Evolutionary conservation across 2,888 invertebrate genomes (phyloP), one percentile per base, ranked within the genome.

Genomic region (Neoaliturus tenellus): DNA sequence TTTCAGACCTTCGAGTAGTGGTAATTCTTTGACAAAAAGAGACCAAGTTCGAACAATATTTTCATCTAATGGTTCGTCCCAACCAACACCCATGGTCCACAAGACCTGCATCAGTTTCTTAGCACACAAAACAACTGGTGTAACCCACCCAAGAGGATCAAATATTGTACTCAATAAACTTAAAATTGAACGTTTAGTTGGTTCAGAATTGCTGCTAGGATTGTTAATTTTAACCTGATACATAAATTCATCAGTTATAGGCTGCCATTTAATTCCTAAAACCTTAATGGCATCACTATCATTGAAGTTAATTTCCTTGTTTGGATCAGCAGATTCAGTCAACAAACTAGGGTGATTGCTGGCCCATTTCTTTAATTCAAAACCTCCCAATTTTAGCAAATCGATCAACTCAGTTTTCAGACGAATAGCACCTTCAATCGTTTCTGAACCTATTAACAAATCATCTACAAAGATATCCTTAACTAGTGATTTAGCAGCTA

Each of bases 361-460:
- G 25, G 35, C 35, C 83, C 83, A 85, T 44, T 85, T 85, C 28
- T 83, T 55, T 5, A 85, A 80, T 41, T 85, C 80, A 33, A 85
- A 85, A 1, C 73, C 17, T 1, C 58, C 55, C 23, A 20, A 23
- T 25, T 55, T 55, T 4, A 55, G 55, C 25, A 55, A 55, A 20
- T 4, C 4, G 3, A 67, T 67, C 17, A 67, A n/a, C 3, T 67
- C 33, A 14, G 67, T 33, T 17, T 67, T 67, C 10, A 67, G n/a
- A 6, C 5, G 3, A 17, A 33, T 5, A 14, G 35, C 17, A 1
- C 17, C 20, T 17, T 67, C 67, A 10, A 67, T 5, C 2, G 67
- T 31, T 10, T 67, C n/a, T 3, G 67, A 33, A 5, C 67, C 33
- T 8, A n/a, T 17, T 3, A 67, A 17, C 17, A 31, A 6, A 31